Evolutionary conservation across 2,888 invertebrate species (phyloP), one percentile per base, ranked within the genome.

Genomic region (Agriopis leucophaearia): DNA sequence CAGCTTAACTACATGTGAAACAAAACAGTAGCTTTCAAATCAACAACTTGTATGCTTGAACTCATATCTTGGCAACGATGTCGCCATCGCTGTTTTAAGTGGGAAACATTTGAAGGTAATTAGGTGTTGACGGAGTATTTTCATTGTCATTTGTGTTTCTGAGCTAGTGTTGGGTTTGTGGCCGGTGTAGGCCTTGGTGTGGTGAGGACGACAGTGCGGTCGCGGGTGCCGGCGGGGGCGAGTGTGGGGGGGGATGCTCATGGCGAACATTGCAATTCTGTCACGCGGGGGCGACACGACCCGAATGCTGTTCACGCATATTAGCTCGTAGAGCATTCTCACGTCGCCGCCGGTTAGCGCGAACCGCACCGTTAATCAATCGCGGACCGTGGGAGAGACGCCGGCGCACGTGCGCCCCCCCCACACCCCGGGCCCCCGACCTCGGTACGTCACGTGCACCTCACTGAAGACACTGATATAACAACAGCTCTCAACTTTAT

Each of bases 291-390:
- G 74, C 81, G 86, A 84, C 85, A 76, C 80, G 85, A 76, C 68
- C 80, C 84, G 84, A 83, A 85, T 84, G 85, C 80, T 27, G 15
- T 40, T 38, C 60, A 40, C 78, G 78, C 84, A 81, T 83, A 82
- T 83, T 81, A 82, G 77, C 82, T 77, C 80, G 78, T 77, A 72
- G 77, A 73, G 75, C 78, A 78, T 85, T 87, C 85, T 83, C 88
- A 86, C 87, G 87, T 86, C 78, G 74, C 74, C 74, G 74, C 61
- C 77, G 77, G 79, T 77, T 83, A 78, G 83, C 81, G 83, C 80
- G 83, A 82, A 84, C 77, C 80, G 80, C 84, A 85, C 87, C 88
- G 87, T 86, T 88, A 88, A 89, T 88, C 88, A 88, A 84, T 83
- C 80, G 82, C 73, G 64, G 77, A 80, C 85, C 89, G 89, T 88